A percentile compares a stretch with the other conserved stretches of the same genome.
These are phyloP conservation scores for Aphidius ervi DNA, from an alignment of 1,140 invertebrate genomes.

Conservation along the genomic window DNA sequence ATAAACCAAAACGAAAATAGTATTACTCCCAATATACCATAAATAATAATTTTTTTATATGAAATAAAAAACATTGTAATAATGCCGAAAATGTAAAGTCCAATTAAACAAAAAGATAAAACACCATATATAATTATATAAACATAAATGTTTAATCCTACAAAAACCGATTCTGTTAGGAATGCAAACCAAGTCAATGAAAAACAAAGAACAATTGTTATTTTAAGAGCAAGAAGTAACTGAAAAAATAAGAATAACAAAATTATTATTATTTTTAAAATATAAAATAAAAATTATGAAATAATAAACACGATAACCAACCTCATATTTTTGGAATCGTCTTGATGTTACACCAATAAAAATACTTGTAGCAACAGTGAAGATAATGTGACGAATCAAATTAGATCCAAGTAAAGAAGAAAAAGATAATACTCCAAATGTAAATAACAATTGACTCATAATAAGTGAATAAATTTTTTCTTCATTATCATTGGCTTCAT, in stretches of 20 bases:
- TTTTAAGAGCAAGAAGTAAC: slow-evolving; percentile 78
- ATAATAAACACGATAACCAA: slow-evolving; percentile 34
- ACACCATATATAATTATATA: too few relatives aligned
- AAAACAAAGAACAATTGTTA: slow-evolving; percentile 76
- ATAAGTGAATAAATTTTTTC: slow-evolving; percentile 86
- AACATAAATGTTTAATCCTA: slow-evolving; percentile 74
- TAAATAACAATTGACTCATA: slow-evolving; percentile 74
- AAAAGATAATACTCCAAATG: slow-evolving; percentile 71
- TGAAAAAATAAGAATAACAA: slow-evolving; percentile 36
- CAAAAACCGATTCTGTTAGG: slow-evolving; percentile 93
- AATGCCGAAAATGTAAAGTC: slow-evolving; percentile 81
- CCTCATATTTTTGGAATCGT: slow-evolving; percentile 56
- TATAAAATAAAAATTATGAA: too few relatives aligned
- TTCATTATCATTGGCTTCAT: slow-evolving; percentile 67
- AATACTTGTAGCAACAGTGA: slow-evolving; percentile 77
- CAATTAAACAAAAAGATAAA: slow-evolving; percentile 71
- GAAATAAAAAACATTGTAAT: slow-evolving; percentile 64
- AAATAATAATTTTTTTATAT: slow-evolving; percentile 66
- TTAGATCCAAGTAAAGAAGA: slow-evolving; percentile 75
- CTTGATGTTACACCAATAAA: slow-evolving; percentile 67
- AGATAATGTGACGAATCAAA: slow-evolving; percentile 81
- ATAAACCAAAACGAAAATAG: slow-evolving; percentile 82
- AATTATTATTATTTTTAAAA: too few relatives aligned
- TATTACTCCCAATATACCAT: slow-evolving; percentile 75
- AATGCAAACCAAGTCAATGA: slow-evolving; percentile 87